phyloP scores from a whole-genome alignment of 2,888 invertebrate species.

The Pelosia muscerda region DNA sequence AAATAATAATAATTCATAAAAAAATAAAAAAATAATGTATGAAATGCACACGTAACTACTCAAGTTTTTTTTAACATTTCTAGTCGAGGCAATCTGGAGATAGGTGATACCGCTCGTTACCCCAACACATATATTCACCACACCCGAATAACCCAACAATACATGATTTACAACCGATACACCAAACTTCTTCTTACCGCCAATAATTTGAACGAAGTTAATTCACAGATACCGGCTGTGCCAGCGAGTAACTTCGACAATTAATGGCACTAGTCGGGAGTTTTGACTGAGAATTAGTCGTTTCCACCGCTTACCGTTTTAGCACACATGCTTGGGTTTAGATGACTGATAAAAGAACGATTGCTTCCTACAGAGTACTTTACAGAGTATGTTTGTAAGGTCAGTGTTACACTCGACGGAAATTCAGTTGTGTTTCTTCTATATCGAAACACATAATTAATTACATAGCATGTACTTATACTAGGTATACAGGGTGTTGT shows the following conservation, averaged over 20 bases:
- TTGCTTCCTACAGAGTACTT: background rate
- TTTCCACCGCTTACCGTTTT: conserved; percentile 56
- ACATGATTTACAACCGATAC: conserved; percentile 46
- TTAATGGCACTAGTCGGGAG: conserved; percentile 67
- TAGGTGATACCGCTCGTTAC: background rate
- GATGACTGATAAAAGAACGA: conserved; percentile 11
- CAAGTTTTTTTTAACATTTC: background rate
- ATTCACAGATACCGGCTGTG: conserved; percentile 60
- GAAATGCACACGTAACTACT: no score
- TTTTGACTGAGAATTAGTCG: conserved; percentile 71
- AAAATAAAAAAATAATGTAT: no score
- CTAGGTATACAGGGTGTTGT: no score
- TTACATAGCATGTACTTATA: no score
- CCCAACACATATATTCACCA: conserved; percentile 8
- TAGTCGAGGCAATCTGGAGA: background rate
- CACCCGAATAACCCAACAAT: conserved; percentile 32
- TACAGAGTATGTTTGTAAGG: background rate
- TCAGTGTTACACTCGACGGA: no score
- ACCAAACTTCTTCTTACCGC: conserved; percentile 46
- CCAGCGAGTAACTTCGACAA: conserved; percentile 70
- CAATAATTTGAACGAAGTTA: conserved; percentile 60
- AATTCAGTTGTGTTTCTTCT: no score
- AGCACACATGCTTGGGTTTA: conserved; percentile 20
- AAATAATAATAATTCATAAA: no score
- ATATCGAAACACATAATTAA: no score